These are phyloP conservation scores for Phalacrocorax carbo DNA, from an alignment of 2,113 vertebrate genomes.

Conservation along the genomic window DNA sequence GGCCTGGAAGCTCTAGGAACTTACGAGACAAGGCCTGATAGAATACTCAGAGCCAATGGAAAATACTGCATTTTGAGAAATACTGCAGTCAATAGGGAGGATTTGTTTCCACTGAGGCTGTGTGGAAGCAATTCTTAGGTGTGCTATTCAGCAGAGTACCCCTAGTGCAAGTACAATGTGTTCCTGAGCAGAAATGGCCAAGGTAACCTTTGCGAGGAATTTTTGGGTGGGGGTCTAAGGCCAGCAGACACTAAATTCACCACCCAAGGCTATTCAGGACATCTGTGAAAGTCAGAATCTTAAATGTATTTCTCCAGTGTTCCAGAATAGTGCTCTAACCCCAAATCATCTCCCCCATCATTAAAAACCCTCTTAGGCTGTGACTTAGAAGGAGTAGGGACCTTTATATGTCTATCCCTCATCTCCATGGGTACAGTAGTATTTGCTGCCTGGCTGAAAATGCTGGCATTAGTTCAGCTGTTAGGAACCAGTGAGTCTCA, in stretches of 20 bases:
- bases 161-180: neutral
- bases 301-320: neutral
- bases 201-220: neutral
- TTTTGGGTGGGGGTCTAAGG: neutral
- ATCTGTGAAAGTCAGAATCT: neutral
- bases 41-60: neutral
- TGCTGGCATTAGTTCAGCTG: neutral
- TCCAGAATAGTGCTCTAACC: neutral
- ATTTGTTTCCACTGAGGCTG: neutral
- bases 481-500: neutral
- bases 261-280: neutral
- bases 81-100: neutral
- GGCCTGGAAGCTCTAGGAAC: neutral
- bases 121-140: neutral
- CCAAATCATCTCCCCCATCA: neutral
- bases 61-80: neutral
- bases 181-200: neutral
- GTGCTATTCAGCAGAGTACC: neutral
- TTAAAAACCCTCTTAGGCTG: fast-evolving
- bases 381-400: neutral
- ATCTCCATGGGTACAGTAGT: neutral
- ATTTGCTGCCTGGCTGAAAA: neutral
- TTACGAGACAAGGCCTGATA: neutral
- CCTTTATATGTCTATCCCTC: neutral
- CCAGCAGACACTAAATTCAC: neutral